phyloP scores from a whole-genome alignment of 2,797 vertebrate species.

The Tragelaphus oryx region DNA sequence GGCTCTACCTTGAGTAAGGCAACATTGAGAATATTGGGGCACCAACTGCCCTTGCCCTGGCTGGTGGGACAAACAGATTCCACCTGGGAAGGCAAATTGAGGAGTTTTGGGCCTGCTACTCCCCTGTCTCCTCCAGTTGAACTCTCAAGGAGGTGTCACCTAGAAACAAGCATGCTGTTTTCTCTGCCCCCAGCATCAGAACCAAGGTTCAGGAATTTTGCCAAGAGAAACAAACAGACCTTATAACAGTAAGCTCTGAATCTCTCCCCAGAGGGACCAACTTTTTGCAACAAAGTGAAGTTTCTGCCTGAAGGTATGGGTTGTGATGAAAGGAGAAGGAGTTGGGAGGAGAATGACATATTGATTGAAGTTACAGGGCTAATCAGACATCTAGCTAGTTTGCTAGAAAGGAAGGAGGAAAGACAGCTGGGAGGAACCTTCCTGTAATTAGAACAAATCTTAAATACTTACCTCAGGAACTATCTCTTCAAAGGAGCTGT shows the following conservation, averaged over 20 bases:
- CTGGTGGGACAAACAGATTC: background rate
- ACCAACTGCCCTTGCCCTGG: background rate
- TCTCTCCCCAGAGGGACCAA: background rate
- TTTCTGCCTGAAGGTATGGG: background rate
- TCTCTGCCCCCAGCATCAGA: background rate
- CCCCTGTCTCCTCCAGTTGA: background rate
- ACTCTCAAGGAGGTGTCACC: background rate
- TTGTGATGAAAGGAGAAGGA: background rate
- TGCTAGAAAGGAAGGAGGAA: background rate
- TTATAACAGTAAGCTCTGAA: background rate
- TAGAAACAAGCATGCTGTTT: background rate
- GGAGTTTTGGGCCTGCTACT: background rate
- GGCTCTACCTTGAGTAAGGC: background rate
- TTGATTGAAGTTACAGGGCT: background rate
- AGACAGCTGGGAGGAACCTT: background rate
- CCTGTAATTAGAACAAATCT: background rate
- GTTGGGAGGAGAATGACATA: background rate
- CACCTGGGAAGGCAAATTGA: background rate
- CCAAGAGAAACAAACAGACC: background rate
- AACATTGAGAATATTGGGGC: background rate
- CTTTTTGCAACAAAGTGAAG: background rate
- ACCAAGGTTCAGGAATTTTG: background rate
- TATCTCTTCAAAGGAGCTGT: background rate
- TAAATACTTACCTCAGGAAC: slow-evolving; percentile 4
- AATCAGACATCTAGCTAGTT: background rate